Evolutionary conservation across 1,140 invertebrate genomes (phyloP).

Genomic region (Drosophila fuyamai): DNA sequence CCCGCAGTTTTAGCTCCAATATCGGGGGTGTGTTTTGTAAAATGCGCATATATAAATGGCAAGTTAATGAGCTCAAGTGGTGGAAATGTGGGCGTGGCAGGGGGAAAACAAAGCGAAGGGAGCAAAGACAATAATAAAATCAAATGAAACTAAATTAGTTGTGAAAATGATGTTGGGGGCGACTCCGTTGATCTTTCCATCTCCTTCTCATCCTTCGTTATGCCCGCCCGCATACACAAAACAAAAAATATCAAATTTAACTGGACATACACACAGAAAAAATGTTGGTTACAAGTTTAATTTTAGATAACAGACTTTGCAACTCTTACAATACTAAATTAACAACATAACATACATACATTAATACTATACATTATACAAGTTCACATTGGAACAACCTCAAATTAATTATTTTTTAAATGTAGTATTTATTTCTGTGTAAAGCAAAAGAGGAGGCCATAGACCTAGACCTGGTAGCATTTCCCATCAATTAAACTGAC

Average conservation of each 20-base stretch:
- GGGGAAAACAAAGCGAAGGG: slow-evolving; percentile 2
- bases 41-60: slow-evolving; percentile 44
- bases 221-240: not conserved
- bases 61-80: slow-evolving; percentile 73
- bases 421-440: not conserved
- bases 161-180: slow-evolving; percentile 9
- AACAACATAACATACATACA: too few relatives aligned
- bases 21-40: not conserved
- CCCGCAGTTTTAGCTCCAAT: slow-evolving; percentile 47
- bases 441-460: not conserved
- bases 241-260: slow-evolving; percentile 6
- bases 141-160: slow-evolving; percentile 57
- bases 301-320: too few relatives aligned
- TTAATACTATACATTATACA: too few relatives aligned
- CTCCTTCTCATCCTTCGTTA: not conserved
- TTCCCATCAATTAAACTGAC: slow-evolving; percentile 69
- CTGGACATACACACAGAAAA: not conserved
- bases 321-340: too few relatives aligned
- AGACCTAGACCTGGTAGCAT: slow-evolving; percentile 21
- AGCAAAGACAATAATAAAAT: slow-evolving; percentile 55
- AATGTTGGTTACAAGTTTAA: not conserved
- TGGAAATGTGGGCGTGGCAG: slow-evolving; percentile 21
- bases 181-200: slow-evolving; percentile 7
- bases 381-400: too few relatives aligned
- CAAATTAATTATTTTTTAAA: too few relatives aligned